Base-by-base conservation (phyloP, 2,888 invertebrate genomes). In the Tinea trinotella region DNA sequence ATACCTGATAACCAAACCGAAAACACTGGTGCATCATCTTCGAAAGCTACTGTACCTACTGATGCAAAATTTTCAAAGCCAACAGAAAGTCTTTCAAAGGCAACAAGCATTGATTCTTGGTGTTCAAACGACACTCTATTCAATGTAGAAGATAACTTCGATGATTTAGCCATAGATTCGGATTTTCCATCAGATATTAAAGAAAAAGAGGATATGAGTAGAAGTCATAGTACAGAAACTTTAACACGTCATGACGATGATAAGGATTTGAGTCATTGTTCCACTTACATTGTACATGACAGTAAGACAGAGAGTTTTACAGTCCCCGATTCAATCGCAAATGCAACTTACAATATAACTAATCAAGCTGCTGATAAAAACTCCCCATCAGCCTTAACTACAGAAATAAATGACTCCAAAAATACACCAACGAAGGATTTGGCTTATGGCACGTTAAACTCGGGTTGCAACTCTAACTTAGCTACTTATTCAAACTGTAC, bases 121-220 rank as follows among this genome's bases (percentile, higher is more conserved):
- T 90, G 90, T 68, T 90, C 90, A 18, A 90, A 90, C 66, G 90
- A 90, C 61, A 90, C 90, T 0, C 69, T 90, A 1, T 90, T 90
- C 66, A 90, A 90, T 62, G 84, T 90, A 24, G 90, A 90, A 63
- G 90, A 90, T 56, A 85, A 86, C 59, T 87, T 87, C 61, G 86
- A 87, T 56, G 87, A 87, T 60, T 64, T 85, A 9, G 80, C 71
- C 2, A 64, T 76, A 67, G 85, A 85, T 52, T 67, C 76, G 9
- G 84, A 84, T 5, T 58, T 72, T 1, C 70, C 74, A 0, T 40
- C 60, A 9, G 71, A 74, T 1, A 1, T n/a, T n/a, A 52, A 44
- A 10, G 35, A 54, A 1, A 67, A 66, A 6, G 64, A 66, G 34
- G 71, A 73, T 10, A 70, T 66, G 48, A 68, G 74, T 1, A 15